A percentile compares a stretch with the other conserved stretches of the same genome.
Conservation (phyloP, 1,140 invertebrate genomes). For the Rhopalosiphum maidis region DNA sequence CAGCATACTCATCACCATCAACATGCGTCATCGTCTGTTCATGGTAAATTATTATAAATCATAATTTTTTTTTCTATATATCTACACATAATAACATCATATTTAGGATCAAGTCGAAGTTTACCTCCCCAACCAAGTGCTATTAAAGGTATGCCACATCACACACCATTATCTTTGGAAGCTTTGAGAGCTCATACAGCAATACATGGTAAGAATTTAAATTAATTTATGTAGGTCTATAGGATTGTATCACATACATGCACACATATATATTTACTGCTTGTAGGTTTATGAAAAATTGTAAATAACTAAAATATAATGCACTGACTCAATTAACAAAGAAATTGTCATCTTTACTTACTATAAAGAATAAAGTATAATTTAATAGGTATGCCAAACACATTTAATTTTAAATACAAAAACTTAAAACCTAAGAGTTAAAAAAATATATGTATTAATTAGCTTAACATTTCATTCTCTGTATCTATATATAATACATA, state of each 20-base stretch:
- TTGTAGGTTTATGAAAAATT: no score
- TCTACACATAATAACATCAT: neutral
- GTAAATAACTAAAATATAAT: no score
- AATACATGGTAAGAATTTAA: slow-evolving; percentile 45
- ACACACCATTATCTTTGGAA: slow-evolving; percentile 66
- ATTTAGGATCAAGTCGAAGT: slow-evolving; percentile 53
- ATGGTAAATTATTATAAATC: slow-evolving; percentile 32
- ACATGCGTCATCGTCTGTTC: slow-evolving; percentile 58
- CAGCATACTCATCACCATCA: slow-evolving; percentile 63
- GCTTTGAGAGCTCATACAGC: slow-evolving; percentile 68
- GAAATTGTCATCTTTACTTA: no score
- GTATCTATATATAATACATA: neutral
- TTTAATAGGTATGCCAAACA: no score
- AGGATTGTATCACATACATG: no score
- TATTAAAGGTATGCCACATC: slow-evolving; percentile 68
- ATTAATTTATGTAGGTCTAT: neutral
- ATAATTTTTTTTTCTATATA: neutral
- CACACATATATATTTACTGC: no score
- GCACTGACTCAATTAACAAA: no score
- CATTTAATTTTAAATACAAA: no score
- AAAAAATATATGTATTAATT: no score
- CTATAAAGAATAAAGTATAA: no score
- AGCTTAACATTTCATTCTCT: no score
- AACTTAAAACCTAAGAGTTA: no score
- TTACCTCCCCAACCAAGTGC: slow-evolving; percentile 58